Evolutionary conservation across 1,140 invertebrate genomes (phyloP).

Genomic region (Venturia canescens): DNA sequence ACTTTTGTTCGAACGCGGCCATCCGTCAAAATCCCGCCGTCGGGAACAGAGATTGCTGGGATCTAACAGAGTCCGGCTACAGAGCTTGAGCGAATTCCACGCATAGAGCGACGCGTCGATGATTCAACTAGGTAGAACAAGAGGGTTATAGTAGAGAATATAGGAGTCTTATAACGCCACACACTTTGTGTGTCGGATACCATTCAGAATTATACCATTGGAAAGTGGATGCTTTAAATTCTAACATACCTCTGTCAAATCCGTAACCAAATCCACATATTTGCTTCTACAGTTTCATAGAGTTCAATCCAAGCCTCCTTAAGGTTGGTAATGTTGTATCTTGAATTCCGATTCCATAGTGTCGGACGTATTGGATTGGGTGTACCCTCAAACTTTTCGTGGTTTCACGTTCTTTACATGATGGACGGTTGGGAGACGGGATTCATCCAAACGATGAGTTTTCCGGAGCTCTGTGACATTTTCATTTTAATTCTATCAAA

Average conservation of each 20-base stretch:
- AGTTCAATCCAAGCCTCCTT: conserved; percentile 7
- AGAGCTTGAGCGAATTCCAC: conserved; percentile 2
- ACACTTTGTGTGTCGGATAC: background rate
- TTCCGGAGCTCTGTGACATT: too few relatives aligned
- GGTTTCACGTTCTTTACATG: background rate
- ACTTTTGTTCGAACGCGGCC: conserved; percentile 60
- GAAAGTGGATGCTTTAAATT: background rate
- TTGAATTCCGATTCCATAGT: background rate
- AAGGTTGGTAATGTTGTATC: background rate
- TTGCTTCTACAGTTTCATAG: background rate
- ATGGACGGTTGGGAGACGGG: too few relatives aligned
- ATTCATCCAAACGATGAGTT: too few relatives aligned
- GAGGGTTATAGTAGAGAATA: background rate
- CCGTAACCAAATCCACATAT: background rate
- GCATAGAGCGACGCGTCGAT: conserved; percentile 24
- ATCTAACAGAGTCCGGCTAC: conserved; percentile 8
- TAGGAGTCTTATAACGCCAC: background rate
- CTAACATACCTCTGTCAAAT: background rate
- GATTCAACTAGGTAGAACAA: background rate
- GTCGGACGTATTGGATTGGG: background rate
- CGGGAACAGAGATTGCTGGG: conserved; percentile 47
- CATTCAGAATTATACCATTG: conserved; percentile 7
- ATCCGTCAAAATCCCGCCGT: conserved; percentile 58
- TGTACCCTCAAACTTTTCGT: background rate
- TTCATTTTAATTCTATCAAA: too few relatives aligned